Percentiles rank a stretch among this genome's conserved stretches.
These are phyloP conservation scores for Hemichromis elongatus DNA, from an alignment of 2,113 vertebrate genomes.

Conservation along the genomic window DNA sequence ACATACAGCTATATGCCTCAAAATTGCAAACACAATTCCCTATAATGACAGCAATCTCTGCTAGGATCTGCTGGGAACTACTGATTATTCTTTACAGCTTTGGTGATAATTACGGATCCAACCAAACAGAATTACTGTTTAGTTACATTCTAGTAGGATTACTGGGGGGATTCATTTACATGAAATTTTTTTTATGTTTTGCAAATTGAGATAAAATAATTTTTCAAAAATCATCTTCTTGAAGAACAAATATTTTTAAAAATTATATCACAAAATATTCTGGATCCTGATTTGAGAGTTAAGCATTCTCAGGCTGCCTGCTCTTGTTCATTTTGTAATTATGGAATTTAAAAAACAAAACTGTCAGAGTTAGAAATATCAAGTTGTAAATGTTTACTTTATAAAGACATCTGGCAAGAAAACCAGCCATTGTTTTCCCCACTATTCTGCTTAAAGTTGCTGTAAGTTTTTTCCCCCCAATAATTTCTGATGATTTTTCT, in stretches of 20 bases:
- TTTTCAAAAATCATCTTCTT: background rate
- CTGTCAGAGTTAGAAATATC: background rate
- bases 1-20: background rate
- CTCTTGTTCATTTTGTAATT: background rate
- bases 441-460: background rate
- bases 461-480: fast-evolving
- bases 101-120: background rate
- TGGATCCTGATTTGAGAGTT: background rate
- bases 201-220: background rate
- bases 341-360: background rate
- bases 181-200: background rate
- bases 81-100: background rate
- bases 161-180: background rate
- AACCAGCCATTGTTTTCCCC: background rate
- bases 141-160: background rate
- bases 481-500: background rate
- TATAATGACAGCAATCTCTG: background rate
- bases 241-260: background rate
- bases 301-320: background rate
- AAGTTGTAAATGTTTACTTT: background rate
- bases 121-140: background rate
- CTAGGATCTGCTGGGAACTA: background rate
- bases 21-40: background rate
- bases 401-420: background rate
- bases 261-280: background rate